Base-by-base conservation (phyloP, 2,113 vertebrate species). In the Glaucidium brasilianum region DNA sequence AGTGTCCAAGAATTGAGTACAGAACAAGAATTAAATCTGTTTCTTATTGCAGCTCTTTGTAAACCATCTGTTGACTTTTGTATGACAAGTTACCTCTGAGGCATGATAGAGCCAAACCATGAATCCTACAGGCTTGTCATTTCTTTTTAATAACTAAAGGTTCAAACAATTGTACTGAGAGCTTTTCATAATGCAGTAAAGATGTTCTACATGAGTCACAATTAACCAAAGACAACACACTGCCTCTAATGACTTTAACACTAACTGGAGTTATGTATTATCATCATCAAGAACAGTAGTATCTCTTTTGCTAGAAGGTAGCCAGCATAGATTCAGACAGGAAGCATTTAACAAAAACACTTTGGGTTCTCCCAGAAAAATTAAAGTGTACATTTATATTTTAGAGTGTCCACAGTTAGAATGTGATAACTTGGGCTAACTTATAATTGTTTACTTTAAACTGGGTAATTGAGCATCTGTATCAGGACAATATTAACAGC, bases 321-420 rank as follows among this genome's bases (percentile, higher is more conserved):
- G 35, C 19, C 25, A 39, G 39, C 56, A 47, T 22, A 16, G 19
- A 15, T 62, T 66, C 26, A 86, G 59, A 3, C 34, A 73, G 41
- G 43, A 92, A 63, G 8, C 10, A 76, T 32, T 37, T 15, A 77
- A 29, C 6, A 60, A 52, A 83, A 73, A 3, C 2, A 18, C 35
- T 19, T 13, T 12, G 30, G 11, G 6, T 53, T 77, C 5, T 75
- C 41, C 11, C 21, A 25, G 41, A 50, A 91, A 93, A 85, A 35
- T 0, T 17, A 4, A 4, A 10, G 15, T 5, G 2, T 13, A 21
- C 8, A 4, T 41, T 58, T 26, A 12, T 47, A 26, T 53, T 87
- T 80, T 35, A 66, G 10, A 11, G 4, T 58, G 19, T 14, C 43
- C 26, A 45, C 10, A 16, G 30, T 37, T 79, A 53, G 6, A 45